phyloP scores from a whole-genome alignment of 2,113 vertebrate genomes.

The Lichenostomus cassidix region DNA sequence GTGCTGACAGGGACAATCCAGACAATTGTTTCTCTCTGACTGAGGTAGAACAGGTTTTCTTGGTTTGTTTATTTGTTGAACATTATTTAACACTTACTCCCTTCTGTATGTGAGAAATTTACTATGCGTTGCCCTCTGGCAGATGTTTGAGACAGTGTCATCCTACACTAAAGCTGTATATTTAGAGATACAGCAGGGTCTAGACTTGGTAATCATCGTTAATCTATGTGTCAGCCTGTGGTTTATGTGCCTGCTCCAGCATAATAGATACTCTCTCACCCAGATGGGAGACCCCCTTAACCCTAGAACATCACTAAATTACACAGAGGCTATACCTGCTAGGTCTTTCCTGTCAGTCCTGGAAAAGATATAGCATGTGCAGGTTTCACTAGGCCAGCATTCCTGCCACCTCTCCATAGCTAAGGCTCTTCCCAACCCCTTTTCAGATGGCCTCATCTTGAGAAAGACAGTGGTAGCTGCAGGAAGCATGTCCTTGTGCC shows the following conservation, averaged over 20 bases:
- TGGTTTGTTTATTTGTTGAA: constrained; percentile 49
- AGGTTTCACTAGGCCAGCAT: not conserved
- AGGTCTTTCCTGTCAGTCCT: not conserved
- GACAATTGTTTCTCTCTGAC: not conserved
- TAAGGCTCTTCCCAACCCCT: not conserved
- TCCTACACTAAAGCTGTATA: constrained; percentile 25
- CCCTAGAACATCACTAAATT: not conserved
- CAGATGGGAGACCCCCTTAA: constrained; percentile 30
- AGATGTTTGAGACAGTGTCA: constrained; percentile 44
- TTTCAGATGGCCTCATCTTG: not conserved
- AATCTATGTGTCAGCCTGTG: constrained; percentile 50
- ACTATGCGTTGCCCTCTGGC: constrained; percentile 38
- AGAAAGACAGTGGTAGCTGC: not conserved
- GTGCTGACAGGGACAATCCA: constrained; percentile 47
- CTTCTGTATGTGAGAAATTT: constrained; percentile 30
- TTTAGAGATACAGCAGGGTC: constrained; percentile 11
- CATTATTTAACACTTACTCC: constrained; percentile 7
- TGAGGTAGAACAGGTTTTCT: constrained; percentile 35
- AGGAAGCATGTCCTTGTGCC: not conserved
- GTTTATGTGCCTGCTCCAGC: constrained; percentile 19
- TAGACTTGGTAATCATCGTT: constrained; percentile 12
- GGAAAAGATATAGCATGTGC: not conserved
- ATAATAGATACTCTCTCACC: constrained; percentile 2
- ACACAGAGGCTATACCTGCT: not conserved
- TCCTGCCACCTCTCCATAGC: not conserved